Percentiles rank a stretch among this genome's conserved stretches.
Evolutionary conservation across 2,113 vertebrate genomes (phyloP).

Genomic region (Alethe diademata): DNA sequence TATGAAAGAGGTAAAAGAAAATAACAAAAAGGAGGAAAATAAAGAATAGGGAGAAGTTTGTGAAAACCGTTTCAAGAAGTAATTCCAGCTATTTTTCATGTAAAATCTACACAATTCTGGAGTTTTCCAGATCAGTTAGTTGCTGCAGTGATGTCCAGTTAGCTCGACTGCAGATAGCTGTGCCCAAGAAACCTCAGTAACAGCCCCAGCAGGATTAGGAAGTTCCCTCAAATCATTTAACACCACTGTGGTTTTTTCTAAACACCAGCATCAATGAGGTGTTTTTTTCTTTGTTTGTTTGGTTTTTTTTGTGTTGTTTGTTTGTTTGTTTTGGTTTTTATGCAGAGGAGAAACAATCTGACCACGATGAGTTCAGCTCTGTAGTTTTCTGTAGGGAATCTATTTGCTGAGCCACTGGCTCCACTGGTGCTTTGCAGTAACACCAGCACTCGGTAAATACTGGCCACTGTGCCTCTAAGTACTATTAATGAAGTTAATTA

Average conservation of each 20-base stretch:
- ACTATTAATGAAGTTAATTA: conserved; percentile 70
- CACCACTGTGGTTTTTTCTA: background rate
- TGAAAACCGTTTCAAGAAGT: background rate
- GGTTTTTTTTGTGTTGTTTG: background rate
- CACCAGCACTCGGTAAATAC: background rate
- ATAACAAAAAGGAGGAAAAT: background rate
- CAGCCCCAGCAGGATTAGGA: background rate
- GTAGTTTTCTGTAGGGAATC: background rate
- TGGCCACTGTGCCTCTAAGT: conserved; percentile 56
- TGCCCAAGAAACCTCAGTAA: background rate
- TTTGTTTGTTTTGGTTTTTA: background rate
- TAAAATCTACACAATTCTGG: background rate
- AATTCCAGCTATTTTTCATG: background rate
- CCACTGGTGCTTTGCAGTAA: background rate
- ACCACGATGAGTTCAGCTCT: background rate
- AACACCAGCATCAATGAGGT: background rate
- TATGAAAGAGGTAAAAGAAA: background rate
- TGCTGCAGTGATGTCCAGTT: background rate
- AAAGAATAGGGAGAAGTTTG: background rate
- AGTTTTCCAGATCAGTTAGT: background rate
- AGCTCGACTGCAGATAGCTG: background rate
- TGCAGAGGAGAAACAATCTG: background rate
- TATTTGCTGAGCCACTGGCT: conserved; percentile 19
- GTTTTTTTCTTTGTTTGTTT: background rate
- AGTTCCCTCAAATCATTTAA: background rate